A percentile compares a stretch with the other conserved stretches of the same genome.
Conservation (phyloP, 2,888 invertebrate species). For the Neria commutata region DNA sequence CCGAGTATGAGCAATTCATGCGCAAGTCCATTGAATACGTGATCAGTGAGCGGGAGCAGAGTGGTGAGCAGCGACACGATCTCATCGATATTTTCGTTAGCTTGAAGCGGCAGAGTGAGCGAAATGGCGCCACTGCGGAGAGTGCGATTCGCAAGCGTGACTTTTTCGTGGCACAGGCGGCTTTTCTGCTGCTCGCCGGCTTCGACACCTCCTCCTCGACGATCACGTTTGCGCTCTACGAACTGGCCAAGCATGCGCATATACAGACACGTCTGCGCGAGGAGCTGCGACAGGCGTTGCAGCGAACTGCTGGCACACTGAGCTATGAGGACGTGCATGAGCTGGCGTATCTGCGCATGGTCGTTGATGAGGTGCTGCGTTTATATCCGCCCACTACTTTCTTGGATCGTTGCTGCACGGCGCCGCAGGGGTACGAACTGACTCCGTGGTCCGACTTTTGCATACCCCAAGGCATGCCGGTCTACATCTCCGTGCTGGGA, state of each 20-base stretch:
- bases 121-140: conserved; percentile 25
- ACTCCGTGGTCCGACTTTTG: conserved; percentile 36
- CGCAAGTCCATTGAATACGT: conserved; percentile 57
- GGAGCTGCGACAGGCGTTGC: conserved; percentile 55
- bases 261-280: conserved; percentile 56
- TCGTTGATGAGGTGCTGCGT: conserved; percentile 53
- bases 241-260: conserved; percentile 56
- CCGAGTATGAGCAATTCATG: conserved; percentile 55
- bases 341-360: conserved; percentile 62
- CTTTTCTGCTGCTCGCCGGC: conserved; percentile 52
- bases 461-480: conserved; percentile 50
- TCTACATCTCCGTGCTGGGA: conserved; percentile 52
- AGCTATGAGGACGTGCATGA: conserved; percentile 58
- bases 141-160: conserved; percentile 44
- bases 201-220: conserved; percentile 59
- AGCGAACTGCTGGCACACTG: conserved; percentile 43
- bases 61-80: conserved; percentile 60
- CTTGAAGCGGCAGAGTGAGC: conserved; percentile 44
- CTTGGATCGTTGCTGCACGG: conserved; percentile 53
- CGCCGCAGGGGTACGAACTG: conserved; percentile 42
- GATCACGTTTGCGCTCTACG: conserved; percentile 60
- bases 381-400: conserved; percentile 57
- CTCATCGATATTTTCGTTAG: conserved; percentile 64
- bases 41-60: conserved; percentile 56
- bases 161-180: conserved; percentile 53